Conservation (phyloP, 2,888 invertebrate genomes). For the Drosophila borborema region DNA sequence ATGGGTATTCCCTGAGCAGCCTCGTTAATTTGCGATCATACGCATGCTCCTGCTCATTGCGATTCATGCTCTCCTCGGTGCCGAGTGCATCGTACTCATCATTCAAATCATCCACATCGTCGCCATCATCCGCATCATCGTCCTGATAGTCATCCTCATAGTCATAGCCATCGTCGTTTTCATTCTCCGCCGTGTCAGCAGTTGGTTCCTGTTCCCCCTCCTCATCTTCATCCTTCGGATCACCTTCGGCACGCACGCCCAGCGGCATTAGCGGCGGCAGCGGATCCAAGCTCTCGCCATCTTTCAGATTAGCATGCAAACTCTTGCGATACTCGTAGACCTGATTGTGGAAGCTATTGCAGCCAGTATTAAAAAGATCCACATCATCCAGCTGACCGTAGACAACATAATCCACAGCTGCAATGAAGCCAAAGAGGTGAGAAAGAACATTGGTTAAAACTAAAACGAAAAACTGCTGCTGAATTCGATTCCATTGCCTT, state of each 20-base stretch:
- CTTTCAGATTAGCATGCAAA: constrained; percentile 79
- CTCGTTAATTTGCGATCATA: constrained; percentile 81
- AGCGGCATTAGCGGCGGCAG: constrained; percentile 76
- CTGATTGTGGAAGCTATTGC: constrained; percentile 82
- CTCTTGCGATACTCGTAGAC: constrained; percentile 83
- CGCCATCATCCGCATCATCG: constrained; percentile 58
- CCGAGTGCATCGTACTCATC: constrained; percentile 62
- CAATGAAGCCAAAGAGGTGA: constrained; percentile 42
- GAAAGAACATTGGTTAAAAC: constrained; percentile 25
- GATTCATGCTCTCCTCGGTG: constrained; percentile 81
- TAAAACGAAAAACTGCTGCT: constrained; percentile 72
- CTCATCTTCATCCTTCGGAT: constrained; percentile 62
- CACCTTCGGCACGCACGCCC: constrained; percentile 69
- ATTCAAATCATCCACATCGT: constrained; percentile 63
- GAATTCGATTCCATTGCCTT: constrained; percentile 83
- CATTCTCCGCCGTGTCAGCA: constrained; percentile 27
- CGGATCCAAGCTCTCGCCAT: constrained; percentile 66
- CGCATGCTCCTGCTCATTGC: constrained; percentile 80
- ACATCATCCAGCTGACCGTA: constrained; percentile 83
- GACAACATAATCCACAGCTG: constrained; percentile 82
- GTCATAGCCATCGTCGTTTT: constrained; percentile 41
- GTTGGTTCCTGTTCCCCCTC: constrained; percentile 28
- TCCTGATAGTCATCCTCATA: constrained; percentile 33
- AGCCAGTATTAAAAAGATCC: constrained; percentile 80
- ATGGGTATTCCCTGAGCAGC: constrained; percentile 78